Percentiles rank a stretch among this genome's conserved stretches.
These are phyloP conservation scores for Spatulosminthurus flaviceps DNA, from an alignment of 2,888 invertebrate species.

Conservation along the genomic window DNA sequence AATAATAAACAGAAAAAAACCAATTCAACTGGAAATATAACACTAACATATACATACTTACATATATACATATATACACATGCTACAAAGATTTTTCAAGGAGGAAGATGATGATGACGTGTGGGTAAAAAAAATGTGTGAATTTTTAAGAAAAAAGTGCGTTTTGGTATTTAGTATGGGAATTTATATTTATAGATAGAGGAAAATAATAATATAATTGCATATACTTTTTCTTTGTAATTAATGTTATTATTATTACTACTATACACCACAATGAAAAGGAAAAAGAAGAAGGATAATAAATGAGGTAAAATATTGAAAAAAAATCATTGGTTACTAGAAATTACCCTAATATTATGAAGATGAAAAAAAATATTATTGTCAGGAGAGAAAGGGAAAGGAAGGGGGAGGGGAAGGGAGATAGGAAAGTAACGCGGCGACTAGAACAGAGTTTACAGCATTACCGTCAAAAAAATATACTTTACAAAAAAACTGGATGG, in stretches of 20 bases:
- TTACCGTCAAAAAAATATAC: not conserved
- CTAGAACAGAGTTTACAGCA: not conserved
- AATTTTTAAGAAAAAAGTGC: slow-evolving; percentile 2
- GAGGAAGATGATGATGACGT: not conserved
- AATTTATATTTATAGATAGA: slow-evolving; percentile 9
- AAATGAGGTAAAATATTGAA: not conserved
- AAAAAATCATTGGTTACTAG: not conserved
- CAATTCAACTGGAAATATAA: too few species aligned
- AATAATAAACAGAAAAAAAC: too few species aligned
- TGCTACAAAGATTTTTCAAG: not conserved
- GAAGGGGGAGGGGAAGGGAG: too few species aligned
- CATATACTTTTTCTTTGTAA: too few species aligned
- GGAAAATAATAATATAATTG: not conserved
- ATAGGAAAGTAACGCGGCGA: too few species aligned
- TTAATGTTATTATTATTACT: too few species aligned
- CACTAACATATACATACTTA: not conserved
- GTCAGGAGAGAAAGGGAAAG: not conserved
- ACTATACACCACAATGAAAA: too few species aligned
- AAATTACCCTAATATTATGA: not conserved
- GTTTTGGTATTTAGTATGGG: not conserved
- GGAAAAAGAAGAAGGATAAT: not conserved
- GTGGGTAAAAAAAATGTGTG: too few species aligned
- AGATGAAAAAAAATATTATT: not conserved
- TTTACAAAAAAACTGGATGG: not conserved
- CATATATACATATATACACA: not conserved